A percentile compares a stretch with the other conserved stretches of the same genome.
phyloP scores from a whole-genome alignment of 1,140 invertebrate genomes.

The Papilio helenus region DNA sequence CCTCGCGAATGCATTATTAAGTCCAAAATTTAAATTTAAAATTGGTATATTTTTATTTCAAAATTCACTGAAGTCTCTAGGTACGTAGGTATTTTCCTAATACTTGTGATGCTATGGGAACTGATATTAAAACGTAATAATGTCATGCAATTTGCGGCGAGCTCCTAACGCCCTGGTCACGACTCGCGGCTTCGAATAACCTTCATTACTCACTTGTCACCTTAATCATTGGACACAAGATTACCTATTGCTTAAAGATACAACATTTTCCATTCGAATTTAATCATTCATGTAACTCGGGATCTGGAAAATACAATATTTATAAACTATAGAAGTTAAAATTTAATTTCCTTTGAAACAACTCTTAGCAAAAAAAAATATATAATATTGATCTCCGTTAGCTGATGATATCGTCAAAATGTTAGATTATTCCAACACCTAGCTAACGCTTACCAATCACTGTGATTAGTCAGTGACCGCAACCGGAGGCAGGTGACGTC shows the following conservation, averaged over 20 bases:
- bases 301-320: too few species aligned
- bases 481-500: constrained; percentile 25
- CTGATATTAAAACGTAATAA: constrained; percentile 49
- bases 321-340: too few species aligned
- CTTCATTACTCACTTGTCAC: constrained; percentile 55
- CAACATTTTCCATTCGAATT: constrained; percentile 52
- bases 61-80: not conserved
- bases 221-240: constrained; percentile 58
- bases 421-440: constrained; percentile 24
- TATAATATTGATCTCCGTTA: not conserved
- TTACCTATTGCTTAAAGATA: constrained; percentile 49
- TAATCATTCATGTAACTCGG: constrained; percentile 50
- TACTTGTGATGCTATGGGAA: constrained; percentile 60
- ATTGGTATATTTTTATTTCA: not conserved
- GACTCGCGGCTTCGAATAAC: constrained; percentile 49
- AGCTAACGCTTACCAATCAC: constrained; percentile 30
- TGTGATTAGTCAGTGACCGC: constrained; percentile 31
- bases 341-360: too few species aligned
- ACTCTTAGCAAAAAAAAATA: too few species aligned
- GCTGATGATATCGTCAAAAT: not conserved
- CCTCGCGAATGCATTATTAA: too few species aligned
- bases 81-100: constrained; percentile 30
- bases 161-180: constrained; percentile 52
- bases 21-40: too few species aligned
- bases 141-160: constrained; percentile 47